Conservation (phyloP, 2,888 invertebrate genomes). For the Chymomyza amoena region DNA sequence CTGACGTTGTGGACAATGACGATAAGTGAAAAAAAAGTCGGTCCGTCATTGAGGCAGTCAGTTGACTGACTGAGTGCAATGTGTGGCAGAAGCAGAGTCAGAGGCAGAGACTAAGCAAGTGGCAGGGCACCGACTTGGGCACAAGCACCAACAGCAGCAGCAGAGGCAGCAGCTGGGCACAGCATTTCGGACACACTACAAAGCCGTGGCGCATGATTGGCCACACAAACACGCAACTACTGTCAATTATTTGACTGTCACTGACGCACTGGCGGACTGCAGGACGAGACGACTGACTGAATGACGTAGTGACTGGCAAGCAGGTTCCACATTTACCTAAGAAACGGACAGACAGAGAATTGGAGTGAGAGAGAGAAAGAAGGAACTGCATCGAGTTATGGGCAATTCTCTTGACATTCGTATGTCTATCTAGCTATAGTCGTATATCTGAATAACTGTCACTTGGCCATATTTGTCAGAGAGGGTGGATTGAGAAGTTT, state of each 20-base stretch:
- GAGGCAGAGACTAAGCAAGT: background rate
- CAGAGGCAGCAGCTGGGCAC: background rate
- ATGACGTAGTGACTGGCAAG: conserved; percentile 7
- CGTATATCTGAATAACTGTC: conserved; percentile 23
- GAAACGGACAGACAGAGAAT: background rate
- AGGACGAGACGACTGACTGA: conserved; percentile 56
- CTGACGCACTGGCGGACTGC: conserved; percentile 64
- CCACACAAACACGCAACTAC: conserved; percentile 75
- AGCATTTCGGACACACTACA: conserved; percentile 7
- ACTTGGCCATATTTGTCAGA: background rate
- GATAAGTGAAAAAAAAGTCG: conserved; percentile 18
- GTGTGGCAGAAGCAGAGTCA: background rate
- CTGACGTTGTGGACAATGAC: conserved; percentile 40
- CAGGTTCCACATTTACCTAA: background rate
- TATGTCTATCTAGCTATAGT: conserved; percentile 7
- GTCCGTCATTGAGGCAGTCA: background rate
- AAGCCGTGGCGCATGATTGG: conserved; percentile 59
- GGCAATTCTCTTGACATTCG: conserved; percentile 69
- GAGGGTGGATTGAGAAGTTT: background rate
- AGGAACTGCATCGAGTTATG: conserved; percentile 31
- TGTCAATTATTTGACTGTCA: conserved; percentile 75
- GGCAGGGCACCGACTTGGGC: background rate
- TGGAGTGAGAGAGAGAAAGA: background rate
- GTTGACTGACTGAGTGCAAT: background rate
- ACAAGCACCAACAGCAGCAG: background rate